Base-by-base conservation (phyloP, 2,888 invertebrate genomes). In the Trichacis sp. region DNA sequence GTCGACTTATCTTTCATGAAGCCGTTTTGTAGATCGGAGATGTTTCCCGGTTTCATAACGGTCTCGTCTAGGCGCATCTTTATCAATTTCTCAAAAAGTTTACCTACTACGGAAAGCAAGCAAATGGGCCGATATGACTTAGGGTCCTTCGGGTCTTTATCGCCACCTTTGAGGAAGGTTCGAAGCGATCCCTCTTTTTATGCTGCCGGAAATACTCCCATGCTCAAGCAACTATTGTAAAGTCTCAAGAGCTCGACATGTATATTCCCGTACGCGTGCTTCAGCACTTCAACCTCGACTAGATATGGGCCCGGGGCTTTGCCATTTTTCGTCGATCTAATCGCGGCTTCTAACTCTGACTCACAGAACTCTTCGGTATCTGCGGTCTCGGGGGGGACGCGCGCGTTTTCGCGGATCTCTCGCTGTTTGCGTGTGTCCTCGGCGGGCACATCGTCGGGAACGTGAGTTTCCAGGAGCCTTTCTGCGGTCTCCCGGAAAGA, bases 291-390 rank as follows among this genome's bases (percentile, higher is more conserved):
- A 8, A 68, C 68, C 19, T 68, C 68, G 2, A 72, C 46, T 0
- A 56, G 47, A 36, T 72, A 69, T 2, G 48, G 42, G 1, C 71
- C 68, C 20, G 69, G 68, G 0, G 69, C 68, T 38, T 61, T 71
- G 2, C 56, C 24, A 6, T 60, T 69, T 11, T 43, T 51, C 1
- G 63, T 14, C 2, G 55, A 14, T 1, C 15, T 49, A 5, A 63
- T 20, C 0, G 65, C 60, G 5, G 14, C 30, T 12, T 17, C 30
- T 8, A 70, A 36, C 15, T 63, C 67, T 11, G 0, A 11, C 0
- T 12, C 17, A 0, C 62, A 56, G 42, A 70, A 66, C 2, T 0
- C 11, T 0, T 12, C 18, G 2, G 63, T 57, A 6, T 60, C 50
- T 3, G 15, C 51, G 11, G 45, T 57, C 1, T 50, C 54, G 0